Evolutionary conservation across 2,797 vertebrate species (phyloP), one percentile per base, ranked within the genome.

Genomic region (Rhinogobio ventralis): DNA sequence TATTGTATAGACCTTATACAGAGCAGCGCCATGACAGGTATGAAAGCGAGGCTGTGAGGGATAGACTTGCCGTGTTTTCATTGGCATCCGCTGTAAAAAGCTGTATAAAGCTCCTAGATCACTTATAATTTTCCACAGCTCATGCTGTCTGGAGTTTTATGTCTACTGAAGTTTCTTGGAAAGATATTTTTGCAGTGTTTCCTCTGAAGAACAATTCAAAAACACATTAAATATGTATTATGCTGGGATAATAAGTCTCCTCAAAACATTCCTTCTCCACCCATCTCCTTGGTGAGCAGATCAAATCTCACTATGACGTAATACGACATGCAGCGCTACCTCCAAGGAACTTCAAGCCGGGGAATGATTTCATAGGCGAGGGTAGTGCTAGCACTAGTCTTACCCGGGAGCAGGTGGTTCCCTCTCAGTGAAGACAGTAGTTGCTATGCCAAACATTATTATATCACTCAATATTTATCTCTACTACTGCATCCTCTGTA

Each of bases 211-310:
- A 60, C 57, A 25, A 60, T 60, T 13, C n/a, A 62, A 62, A 62
- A 62, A 62, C 60, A 28, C n/a, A 62, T 28, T 1, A 28, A 62
- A 62, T 62, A 51, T 79, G 60, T 55, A 19, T 82, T 49, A 74
- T 82, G 25, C 23, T 57, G 62, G 60, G 62, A 82, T 60, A 30
- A 82, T 60, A 30, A 10, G 28, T 82, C 68, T 62, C 30, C 42
- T 46, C 3, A 20, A 53, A 68, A 64, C 45, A 67, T 66, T 77
- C 33, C 25, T 28, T 53, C 46, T 75, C 71, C 15, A n/a, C 28
- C 62, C 13, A 19, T 74, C 45, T 66, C 45, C 30, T 33, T 39
- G 45, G 46, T 64, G 46, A 83, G n/a, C 62, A 42, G 49, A 55
- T 11, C 15, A 76, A 84, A 68, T 77, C 49, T 57, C 49, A 23